Percentiles rank a stretch among this genome's conserved stretches.
Evolutionary conservation across 2,797 vertebrate genomes (phyloP).

Genomic region (Gymnoscopelus microlampas): DNA sequence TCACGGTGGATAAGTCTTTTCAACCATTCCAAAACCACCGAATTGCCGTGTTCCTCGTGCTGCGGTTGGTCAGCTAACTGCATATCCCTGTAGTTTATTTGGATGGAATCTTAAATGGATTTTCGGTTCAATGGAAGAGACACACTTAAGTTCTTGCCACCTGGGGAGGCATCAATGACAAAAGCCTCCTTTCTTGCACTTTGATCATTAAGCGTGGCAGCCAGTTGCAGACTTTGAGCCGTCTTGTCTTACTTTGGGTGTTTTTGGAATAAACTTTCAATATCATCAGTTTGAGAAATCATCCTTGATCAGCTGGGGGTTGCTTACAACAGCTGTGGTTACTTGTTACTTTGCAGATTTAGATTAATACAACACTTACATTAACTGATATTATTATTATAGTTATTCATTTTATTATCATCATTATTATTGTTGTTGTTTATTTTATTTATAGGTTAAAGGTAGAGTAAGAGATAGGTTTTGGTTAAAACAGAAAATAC

Average conservation of each 20-base stretch:
- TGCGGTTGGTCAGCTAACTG: conserved; percentile 83
- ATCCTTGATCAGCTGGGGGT: too few species aligned
- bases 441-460: too few species aligned
- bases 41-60: conserved; percentile 43
- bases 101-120: conserved; percentile 62
- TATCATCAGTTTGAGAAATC: too few species aligned
- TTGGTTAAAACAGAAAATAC: too few species aligned
- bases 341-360: too few species aligned
- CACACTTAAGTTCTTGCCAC: conserved; percentile 71
- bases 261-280: too few species aligned
- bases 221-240: conserved; percentile 69
- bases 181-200: conserved; percentile 82
- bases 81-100: conserved; percentile 79
- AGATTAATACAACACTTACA: too few species aligned
- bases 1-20: conserved; percentile 65
- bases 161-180: conserved; percentile 62
- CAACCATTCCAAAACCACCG: conserved; percentile 79
- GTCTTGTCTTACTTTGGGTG: conserved; percentile 74
- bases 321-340: too few species aligned
- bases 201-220: conserved; percentile 74
- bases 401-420: too few species aligned
- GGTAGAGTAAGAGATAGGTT: too few species aligned
- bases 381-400: too few species aligned
- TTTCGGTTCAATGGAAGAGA: conserved; percentile 85
- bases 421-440: too few species aligned